Conservation (phyloP, 2,888 invertebrate species). For the Drosophila dives region DNA sequence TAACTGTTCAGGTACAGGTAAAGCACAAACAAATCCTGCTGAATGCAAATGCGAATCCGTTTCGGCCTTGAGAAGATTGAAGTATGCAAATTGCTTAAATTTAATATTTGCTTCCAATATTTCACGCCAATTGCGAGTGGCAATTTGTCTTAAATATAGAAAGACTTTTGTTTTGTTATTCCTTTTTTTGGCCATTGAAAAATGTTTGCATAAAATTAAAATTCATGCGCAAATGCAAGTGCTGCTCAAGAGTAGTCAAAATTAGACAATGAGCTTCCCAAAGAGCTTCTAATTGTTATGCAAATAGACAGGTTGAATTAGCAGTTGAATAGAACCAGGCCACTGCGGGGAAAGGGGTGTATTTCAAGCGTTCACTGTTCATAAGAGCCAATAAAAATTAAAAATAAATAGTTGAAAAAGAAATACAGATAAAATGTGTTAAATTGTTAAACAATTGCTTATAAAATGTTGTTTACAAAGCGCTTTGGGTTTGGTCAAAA, state of each 20-base stretch:
- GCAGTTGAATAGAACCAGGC: conserved; percentile 37
- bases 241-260: conserved; percentile 59
- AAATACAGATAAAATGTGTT: conserved; percentile 58
- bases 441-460: conserved; percentile 62
- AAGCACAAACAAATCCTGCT: background rate
- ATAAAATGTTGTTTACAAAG: conserved; percentile 42
- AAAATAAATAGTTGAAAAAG: conserved; percentile 4
- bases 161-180: conserved; percentile 15
- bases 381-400: conserved; percentile 18
- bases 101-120: conserved; percentile 47
- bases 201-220: conserved; percentile 72
- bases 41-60: conserved; percentile 6
- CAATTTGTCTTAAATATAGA: conserved; percentile 6
- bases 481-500: conserved; percentile 43
- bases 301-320: conserved; percentile 63
- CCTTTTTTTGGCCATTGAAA: conserved; percentile 37
- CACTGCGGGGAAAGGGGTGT: background rate
- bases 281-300: conserved; percentile 76
- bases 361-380: background rate
- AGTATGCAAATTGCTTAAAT: conserved; percentile 60
- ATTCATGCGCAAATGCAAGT: conserved; percentile 68
- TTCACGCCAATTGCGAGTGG: conserved; percentile 58
- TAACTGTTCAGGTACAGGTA: conserved; percentile 36
- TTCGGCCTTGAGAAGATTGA: conserved; percentile 52
- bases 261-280: conserved; percentile 66